Evolutionary conservation across 1,140 invertebrate species (phyloP), one percentile per base, ranked within the genome.

Genomic region (Heliothis subflexa): DNA sequence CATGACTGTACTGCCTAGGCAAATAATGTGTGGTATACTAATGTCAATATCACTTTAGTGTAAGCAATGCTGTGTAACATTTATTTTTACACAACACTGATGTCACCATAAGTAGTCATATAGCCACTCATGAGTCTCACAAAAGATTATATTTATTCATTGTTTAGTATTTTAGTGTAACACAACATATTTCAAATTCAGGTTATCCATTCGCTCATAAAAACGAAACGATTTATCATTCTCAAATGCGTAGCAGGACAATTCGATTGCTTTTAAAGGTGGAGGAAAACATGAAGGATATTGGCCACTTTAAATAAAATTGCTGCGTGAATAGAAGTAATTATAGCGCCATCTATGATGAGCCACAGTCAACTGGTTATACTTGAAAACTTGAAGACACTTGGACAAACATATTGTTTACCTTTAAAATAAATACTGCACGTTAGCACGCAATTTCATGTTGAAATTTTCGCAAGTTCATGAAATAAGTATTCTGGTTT

Each of bases 131-230:
- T 66, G 16, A 16, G 3, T 40, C 7, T 62, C 13, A 13, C 47
- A 47, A 12, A 47, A 16, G 18, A 47, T 16, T 13, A n/a, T 45
- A 18, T 16, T 66, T 18, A 40, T 45, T 21, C 40, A 59, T 64
- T 66, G 61, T 40, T 64, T 61, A 40, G 11, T 16, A 64, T 18
- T 11, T 18, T 59, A 59, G 55, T 64, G 62, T 47, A 47, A 47
- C 18, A 16, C 33, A 18, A 66, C 62, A 66, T 66, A 66, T 66
- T 66, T 66, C 62, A 66, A 47, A 66, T 66, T 66, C 40, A 66
- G 62, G 62, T 66, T 66, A 3, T 66, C 62, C 40, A 66, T 47
- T 66, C 33, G 61, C 33, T 64, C 62, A 49, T 66, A 40, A n/a
- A 16, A 55, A 18, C 18, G 10, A 55, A 18, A 47, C 18, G 10